A percentile compares a stretch with the other conserved stretches of the same genome.
Conservation (phyloP, 1,140 invertebrate species). For the Hylyphantes graminicola region DNA sequence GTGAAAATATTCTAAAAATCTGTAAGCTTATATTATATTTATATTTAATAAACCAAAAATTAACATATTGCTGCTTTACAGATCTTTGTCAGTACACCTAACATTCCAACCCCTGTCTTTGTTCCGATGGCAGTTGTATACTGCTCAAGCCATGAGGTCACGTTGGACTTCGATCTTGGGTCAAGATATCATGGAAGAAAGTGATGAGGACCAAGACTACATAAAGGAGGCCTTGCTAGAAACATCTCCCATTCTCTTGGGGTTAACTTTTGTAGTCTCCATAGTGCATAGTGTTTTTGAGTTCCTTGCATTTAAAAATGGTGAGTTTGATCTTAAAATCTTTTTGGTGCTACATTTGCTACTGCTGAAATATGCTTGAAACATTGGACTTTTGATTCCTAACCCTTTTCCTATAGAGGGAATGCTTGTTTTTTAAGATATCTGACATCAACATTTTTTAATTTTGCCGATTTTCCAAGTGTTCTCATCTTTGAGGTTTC, state of each 20-base stretch:
- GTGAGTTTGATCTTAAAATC: constrained; percentile 68
- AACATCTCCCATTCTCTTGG: constrained; percentile 96
- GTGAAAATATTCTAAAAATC: too few species aligned
- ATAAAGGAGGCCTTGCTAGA: constrained; percentile 97
- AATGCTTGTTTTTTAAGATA: too few species aligned
- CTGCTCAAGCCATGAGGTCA: constrained; percentile 87
- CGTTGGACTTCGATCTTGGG: constrained; percentile 72
- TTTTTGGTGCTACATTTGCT: too few species aligned
- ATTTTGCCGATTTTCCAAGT: too few species aligned
- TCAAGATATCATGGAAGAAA: constrained; percentile 74
- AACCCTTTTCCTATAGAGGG: neutral
- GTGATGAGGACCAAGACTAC: constrained; percentile 94
- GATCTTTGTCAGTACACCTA: constrained; percentile 74
- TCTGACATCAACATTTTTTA: too few species aligned
- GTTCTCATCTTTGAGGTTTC: too few species aligned
- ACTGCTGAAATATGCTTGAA: too few species aligned
- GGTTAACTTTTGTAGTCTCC: constrained; percentile 90
- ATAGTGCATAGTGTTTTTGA: constrained; percentile 98
- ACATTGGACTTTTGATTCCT: too few species aligned
- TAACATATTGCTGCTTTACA: constrained; percentile 61
- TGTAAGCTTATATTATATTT: too few species aligned
- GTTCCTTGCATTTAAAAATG: constrained; percentile 99
- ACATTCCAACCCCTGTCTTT: constrained; percentile 95
- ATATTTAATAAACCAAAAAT: neutral
- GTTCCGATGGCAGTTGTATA: constrained; percentile 97